phyloP scores from a whole-genome alignment of 2,888 invertebrate species.

The Gnatocerus cornutus region DNA sequence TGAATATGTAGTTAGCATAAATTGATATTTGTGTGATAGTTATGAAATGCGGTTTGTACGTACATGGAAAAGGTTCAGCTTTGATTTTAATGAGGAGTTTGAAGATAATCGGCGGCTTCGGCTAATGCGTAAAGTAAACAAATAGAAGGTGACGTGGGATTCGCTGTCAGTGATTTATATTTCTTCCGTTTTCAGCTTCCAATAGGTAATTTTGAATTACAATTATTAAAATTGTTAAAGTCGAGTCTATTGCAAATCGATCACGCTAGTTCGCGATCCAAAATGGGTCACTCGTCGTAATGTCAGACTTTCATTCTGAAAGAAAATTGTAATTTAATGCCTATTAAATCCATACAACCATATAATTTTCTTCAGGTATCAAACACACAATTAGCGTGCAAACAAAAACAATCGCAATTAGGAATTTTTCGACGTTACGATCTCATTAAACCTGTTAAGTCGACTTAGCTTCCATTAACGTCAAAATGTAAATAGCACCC shows the following conservation, averaged over 20 bases:
- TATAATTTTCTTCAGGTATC: constrained; percentile 56
- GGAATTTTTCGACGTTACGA: constrained; percentile 32
- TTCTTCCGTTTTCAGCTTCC: background rate
- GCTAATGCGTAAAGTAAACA: background rate
- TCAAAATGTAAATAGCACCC: constrained; percentile 23
- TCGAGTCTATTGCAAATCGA: no score
- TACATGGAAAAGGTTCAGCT: constrained; percentile 52
- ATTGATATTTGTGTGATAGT: constrained; percentile 65
- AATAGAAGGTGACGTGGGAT: constrained; percentile 1
- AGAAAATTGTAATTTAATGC: constrained; percentile 58
- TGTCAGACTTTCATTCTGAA: constrained; percentile 54
- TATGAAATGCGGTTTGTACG: constrained; percentile 53
- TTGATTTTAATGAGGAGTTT: constrained; percentile 28
- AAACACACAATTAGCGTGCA: constrained; percentile 53
- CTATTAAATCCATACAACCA: constrained; percentile 55
- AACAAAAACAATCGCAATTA: constrained; percentile 49
- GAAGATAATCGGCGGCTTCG: background rate
- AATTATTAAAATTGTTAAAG: no score
- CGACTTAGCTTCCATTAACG: constrained; percentile 16
- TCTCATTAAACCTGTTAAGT: constrained; percentile 36
- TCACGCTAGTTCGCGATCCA: no score
- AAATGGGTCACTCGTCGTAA: constrained; percentile 29
- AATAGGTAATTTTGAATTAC: no score
- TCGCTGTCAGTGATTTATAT: background rate
- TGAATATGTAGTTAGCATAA: constrained; percentile 65